These are phyloP conservation scores for Phyto melanocephala DNA, from an alignment of 2,888 invertebrate species.

Conservation along the genomic window DNA sequence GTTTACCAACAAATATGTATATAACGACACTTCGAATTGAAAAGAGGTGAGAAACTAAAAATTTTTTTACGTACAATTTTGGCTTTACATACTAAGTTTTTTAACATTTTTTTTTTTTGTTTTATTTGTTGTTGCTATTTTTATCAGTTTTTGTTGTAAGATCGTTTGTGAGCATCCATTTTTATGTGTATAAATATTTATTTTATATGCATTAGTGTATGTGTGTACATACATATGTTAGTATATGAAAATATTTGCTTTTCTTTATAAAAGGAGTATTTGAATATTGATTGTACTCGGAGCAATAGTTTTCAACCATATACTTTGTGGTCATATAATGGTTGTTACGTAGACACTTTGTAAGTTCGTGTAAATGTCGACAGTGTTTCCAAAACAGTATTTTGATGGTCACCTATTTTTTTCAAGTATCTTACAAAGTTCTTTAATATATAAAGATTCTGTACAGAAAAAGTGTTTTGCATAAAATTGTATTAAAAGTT, in stretches of 20 bases:
- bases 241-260: conserved; percentile 27
- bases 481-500: too few relatives aligned
- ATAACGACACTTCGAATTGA: not conserved
- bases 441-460: too few relatives aligned
- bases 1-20: not conserved
- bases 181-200: not conserved
- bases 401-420: too few relatives aligned
- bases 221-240: not conserved
- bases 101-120: not conserved
- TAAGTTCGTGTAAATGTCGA: not conserved
- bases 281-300: conserved; percentile 49
- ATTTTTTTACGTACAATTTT: conserved; percentile 20
- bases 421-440: too few relatives aligned
- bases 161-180: not conserved
- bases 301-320: not conserved
- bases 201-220: not conserved
- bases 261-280: conserved; percentile 54
- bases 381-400: too few relatives aligned
- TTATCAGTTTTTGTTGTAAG: not conserved
- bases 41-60: not conserved
- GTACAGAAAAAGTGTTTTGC: too few relatives aligned
- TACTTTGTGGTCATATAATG: conserved; percentile 44
- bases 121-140: not conserved
- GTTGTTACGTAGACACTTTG: not conserved
- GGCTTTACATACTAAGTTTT: conserved; percentile 14